A percentile compares a stretch with the other conserved stretches of the same genome.
Evolutionary conservation across 2,797 vertebrate genomes (phyloP).

Genomic region (Lacerta bilineata): DNA sequence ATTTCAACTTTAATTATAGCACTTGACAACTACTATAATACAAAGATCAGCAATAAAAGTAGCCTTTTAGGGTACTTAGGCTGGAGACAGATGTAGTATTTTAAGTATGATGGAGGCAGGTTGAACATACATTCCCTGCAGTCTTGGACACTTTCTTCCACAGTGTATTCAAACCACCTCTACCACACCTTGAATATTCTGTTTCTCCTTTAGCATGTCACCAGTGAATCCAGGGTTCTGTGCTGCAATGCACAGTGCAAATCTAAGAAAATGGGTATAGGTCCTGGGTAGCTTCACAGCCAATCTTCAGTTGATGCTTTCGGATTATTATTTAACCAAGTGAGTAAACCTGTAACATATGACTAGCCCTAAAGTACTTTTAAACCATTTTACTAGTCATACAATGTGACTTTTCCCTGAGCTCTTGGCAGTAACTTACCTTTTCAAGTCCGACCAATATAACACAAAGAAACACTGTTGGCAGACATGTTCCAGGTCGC

Average conservation of each 20-base stretch:
- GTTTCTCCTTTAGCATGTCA: not conserved
- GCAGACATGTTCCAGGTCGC: constrained; percentile 66
- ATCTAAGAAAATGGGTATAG: not conserved
- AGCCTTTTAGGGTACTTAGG: not conserved
- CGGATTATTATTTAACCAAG: constrained; percentile 30
- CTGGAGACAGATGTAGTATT: constrained; percentile 8
- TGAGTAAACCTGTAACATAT: constrained; percentile 25
- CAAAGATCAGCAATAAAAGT: not conserved
- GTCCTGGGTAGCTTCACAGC: not conserved
- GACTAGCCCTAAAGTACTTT: constrained; percentile 27
- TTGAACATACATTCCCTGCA: not conserved
- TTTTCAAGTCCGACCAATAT: constrained; percentile 39
- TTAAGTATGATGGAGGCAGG: constrained; percentile 4
- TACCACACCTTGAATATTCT: not conserved
- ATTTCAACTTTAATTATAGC: constrained; percentile 5
- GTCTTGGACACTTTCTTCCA: not conserved
- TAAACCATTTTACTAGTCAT: constrained; percentile 36
- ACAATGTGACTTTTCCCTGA: constrained; percentile 10
- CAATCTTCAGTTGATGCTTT: not conserved
- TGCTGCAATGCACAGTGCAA: not conserved
- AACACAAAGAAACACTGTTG: constrained; percentile 31
- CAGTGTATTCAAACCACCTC: not conserved
- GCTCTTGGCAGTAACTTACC: constrained; percentile 51
- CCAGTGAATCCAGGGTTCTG: rapidly evolving
- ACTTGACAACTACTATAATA: not conserved